Conservation (phyloP, 2,888 invertebrate species). For the Apeira syringaria region DNA sequence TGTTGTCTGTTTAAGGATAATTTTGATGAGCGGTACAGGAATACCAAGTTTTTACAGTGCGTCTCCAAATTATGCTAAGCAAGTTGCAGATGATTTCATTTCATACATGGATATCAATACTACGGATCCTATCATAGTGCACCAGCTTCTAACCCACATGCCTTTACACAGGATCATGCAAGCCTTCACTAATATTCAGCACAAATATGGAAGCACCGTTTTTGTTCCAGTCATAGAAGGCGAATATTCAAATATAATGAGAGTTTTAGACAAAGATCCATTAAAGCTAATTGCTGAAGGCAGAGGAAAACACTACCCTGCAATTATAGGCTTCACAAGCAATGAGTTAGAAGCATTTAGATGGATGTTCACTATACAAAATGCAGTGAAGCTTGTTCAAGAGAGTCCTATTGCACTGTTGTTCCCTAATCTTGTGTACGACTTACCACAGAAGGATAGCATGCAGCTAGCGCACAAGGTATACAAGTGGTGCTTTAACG, state of each 20-base stretch:
- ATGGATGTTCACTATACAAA: conserved; percentile 5
- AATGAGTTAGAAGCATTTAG: conserved; percentile 28
- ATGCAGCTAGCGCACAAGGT: conserved; percentile 28
- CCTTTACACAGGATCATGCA: conserved; percentile 44
- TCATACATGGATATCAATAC: conserved; percentile 57
- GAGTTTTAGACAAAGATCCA: conserved; percentile 43
- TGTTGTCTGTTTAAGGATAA: conserved; percentile 31
- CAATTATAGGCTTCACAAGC: conserved; percentile 34
- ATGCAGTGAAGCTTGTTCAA: conserved; percentile 1
- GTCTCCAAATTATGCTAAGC: conserved; percentile 34
- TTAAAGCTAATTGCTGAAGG: conserved; percentile 35
- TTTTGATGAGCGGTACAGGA: conserved; percentile 37
- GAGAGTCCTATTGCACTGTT: conserved; percentile 13
- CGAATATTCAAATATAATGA: conserved; percentile 29
- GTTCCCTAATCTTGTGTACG: conserved; percentile 26
- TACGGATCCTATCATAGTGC: conserved; percentile 36
- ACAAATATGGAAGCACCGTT: conserved; percentile 26
- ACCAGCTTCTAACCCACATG: conserved; percentile 31
- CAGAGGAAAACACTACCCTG: conserved; percentile 38
- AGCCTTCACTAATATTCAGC: conserved; percentile 33
- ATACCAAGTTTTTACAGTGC: conserved; percentile 31
- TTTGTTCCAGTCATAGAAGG: conserved; percentile 42
- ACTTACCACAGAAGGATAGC: conserved; percentile 23
- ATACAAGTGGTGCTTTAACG: conserved; percentile 29
- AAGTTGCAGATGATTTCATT: conserved; percentile 37